phyloP scores from a whole-genome alignment of 2,888 invertebrate species.

The Gandaritis pyraliata region DNA sequence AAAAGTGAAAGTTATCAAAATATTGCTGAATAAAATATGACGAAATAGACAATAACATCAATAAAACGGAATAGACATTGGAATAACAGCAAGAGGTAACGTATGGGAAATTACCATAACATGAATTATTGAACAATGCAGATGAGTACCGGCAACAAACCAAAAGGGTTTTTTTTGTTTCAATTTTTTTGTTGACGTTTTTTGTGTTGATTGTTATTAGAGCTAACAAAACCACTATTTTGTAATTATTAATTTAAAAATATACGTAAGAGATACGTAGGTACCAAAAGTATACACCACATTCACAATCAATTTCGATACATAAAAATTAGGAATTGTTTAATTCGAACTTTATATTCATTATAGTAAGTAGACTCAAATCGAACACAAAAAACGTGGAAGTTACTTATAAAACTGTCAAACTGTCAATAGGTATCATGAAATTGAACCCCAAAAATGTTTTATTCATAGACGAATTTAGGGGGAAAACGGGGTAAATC shows the following conservation, averaged over 20 bases:
- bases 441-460: constrained; percentile 32
- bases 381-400: no score
- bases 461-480: constrained; percentile 29
- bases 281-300: no score
- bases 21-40: background rate
- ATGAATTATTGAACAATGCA: constrained; percentile 32
- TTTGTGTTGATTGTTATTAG: background rate
- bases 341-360: no score
- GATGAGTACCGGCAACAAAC: constrained; percentile 4
- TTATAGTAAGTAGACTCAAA: no score
- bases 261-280: no score
- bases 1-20: background rate
- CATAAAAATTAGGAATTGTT: no score
- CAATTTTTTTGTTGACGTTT: background rate
- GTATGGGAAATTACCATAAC: constrained; percentile 22
- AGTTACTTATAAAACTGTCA: background rate
- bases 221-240: background rate
- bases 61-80: constrained; percentile 10
- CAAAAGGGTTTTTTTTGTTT: constrained; percentile 3
- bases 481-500: constrained; percentile 33
- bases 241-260: no score
- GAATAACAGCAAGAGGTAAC: constrained; percentile 12
- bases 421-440: background rate
- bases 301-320: no score
- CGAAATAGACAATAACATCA: constrained; percentile 9